phyloP scores from a whole-genome alignment of 2,113 vertebrate genomes.

The Dipodomys ordii region DNA sequence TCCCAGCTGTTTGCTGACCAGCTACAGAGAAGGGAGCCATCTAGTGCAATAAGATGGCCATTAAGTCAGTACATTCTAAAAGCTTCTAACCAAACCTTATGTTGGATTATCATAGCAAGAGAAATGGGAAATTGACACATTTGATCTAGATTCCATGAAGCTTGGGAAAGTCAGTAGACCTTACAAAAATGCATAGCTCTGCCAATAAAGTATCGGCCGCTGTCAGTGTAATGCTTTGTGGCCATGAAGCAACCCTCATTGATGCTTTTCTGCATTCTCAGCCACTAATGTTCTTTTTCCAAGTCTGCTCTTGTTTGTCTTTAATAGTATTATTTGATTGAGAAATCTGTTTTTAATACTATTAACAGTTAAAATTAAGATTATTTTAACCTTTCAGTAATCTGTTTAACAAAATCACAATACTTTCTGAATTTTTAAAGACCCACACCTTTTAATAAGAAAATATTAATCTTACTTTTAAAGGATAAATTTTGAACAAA shows the following conservation, averaged over 20 bases:
- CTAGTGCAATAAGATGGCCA: background rate
- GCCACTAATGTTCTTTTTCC: conserved; percentile 49
- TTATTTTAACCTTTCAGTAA: conserved; percentile 79
- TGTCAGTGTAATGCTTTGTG: background rate
- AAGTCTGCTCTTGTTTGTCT: conserved; percentile 63
- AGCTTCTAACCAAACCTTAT: background rate
- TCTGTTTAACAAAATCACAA: conserved; percentile 69
- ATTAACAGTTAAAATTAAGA: conserved; percentile 80
- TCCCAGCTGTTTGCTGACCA: background rate
- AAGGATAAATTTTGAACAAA: conserved; percentile 24
- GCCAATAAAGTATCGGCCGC: conserved; percentile 50
- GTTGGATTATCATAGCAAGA: conserved; percentile 12
- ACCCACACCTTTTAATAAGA: conserved; percentile 56
- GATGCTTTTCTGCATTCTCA: background rate
- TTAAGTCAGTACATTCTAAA: background rate
- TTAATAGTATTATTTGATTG: conserved; percentile 46
- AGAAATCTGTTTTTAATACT: conserved; percentile 79
- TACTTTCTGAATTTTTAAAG: conserved; percentile 64
- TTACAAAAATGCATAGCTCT: conserved; percentile 72
- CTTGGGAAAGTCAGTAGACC: conserved; percentile 79
- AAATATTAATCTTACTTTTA: conserved; percentile 65
- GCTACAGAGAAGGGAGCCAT: background rate
- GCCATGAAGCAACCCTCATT: conserved; percentile 51
- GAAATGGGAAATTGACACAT: conserved; percentile 50
- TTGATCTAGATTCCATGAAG: conserved; percentile 66